A percentile compares a stretch with the other conserved stretches of the same genome.
phyloP scores from a whole-genome alignment of 2,888 invertebrate species.

The Chelonus formosanus region DNA sequence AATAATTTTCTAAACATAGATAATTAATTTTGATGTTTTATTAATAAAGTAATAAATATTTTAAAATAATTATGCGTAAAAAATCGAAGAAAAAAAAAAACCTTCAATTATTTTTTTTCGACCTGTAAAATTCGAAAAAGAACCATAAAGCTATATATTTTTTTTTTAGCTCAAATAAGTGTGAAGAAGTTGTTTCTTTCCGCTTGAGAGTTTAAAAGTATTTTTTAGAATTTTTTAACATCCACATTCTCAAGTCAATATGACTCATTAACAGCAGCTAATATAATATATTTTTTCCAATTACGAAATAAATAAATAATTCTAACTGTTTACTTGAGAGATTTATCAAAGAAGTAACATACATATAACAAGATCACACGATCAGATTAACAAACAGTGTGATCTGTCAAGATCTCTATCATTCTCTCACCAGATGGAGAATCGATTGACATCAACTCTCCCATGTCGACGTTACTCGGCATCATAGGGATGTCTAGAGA shows the following conservation, averaged over 20 bases:
- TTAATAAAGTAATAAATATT: too few species aligned
- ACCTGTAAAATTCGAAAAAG: too few species aligned
- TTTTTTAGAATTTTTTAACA: slow-evolving; percentile 10
- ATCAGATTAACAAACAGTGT: not conserved
- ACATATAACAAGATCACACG: too few species aligned
- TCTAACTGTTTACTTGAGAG: not conserved
- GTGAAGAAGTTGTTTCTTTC: slow-evolving; percentile 5
- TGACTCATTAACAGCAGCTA: slow-evolving; percentile 12
- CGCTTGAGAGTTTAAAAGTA: slow-evolving; percentile 12
- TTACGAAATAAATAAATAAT: not conserved
- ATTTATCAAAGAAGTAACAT: slow-evolving; percentile 4
- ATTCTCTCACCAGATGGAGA: slow-evolving; percentile 17
- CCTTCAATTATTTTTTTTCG: too few species aligned
- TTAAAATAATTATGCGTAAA: too few species aligned
- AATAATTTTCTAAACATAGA: too few species aligned
- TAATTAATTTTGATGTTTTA: too few species aligned
- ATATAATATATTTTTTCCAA: slow-evolving; percentile 13
- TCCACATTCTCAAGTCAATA: slow-evolving; percentile 2
- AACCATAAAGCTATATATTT: too few species aligned
- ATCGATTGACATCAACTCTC: slow-evolving; percentile 18
- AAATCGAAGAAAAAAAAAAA: too few species aligned
- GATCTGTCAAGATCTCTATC: not conserved
- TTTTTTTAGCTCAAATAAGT: too few species aligned
- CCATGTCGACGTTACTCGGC: not conserved
- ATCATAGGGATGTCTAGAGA: not conserved